A percentile compares a stretch with the other conserved stretches of the same genome.
Evolutionary conservation across 1,140 invertebrate genomes (phyloP).

Genomic region (Branchinecta lindahli): DNA sequence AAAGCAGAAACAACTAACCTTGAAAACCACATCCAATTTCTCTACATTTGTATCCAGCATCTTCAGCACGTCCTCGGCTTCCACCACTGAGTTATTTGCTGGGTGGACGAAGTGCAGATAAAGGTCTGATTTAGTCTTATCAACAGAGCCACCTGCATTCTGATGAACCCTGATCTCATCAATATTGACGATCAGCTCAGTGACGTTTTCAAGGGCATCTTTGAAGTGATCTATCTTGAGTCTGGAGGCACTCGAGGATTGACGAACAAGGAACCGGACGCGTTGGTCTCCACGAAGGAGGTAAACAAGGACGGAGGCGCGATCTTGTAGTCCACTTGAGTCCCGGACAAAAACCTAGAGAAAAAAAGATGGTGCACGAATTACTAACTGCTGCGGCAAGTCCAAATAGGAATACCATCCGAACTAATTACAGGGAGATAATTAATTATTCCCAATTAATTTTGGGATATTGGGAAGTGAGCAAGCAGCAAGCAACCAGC

Average conservation of each 20-base stretch:
- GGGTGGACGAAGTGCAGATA: conserved; percentile 82
- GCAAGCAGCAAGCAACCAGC: too few relatives aligned
- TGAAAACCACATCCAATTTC: conserved; percentile 69
- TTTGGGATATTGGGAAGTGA: too few relatives aligned
- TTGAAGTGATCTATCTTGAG: conserved; percentile 58
- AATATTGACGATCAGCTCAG: conserved; percentile 77
- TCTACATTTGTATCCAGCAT: conserved; percentile 82
- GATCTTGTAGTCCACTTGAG: conserved; percentile 56
- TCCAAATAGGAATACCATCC: not conserved
- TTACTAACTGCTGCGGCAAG: too few relatives aligned
- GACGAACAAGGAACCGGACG: conserved; percentile 74
- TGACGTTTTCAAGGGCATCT: conserved; percentile 62
- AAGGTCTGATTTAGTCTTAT: conserved; percentile 83
- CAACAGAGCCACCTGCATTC: conserved; percentile 76
- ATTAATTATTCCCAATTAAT: too few relatives aligned
- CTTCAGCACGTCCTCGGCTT: conserved; percentile 62
- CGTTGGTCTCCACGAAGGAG: conserved; percentile 79
- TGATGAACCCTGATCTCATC: conserved; percentile 84
- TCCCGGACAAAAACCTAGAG: conserved; percentile 63
- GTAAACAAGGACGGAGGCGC: conserved; percentile 72
- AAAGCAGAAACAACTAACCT: conserved; percentile 35
- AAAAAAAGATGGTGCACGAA: not conserved
- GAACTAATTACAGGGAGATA: not conserved
- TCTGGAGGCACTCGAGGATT: conserved; percentile 68
- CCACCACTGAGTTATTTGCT: conserved; percentile 74